Evolutionary conservation across 2,797 vertebrate species (phyloP), one percentile per base, ranked within the genome.

Genomic region (Cyclopterus lumpus): DNA sequence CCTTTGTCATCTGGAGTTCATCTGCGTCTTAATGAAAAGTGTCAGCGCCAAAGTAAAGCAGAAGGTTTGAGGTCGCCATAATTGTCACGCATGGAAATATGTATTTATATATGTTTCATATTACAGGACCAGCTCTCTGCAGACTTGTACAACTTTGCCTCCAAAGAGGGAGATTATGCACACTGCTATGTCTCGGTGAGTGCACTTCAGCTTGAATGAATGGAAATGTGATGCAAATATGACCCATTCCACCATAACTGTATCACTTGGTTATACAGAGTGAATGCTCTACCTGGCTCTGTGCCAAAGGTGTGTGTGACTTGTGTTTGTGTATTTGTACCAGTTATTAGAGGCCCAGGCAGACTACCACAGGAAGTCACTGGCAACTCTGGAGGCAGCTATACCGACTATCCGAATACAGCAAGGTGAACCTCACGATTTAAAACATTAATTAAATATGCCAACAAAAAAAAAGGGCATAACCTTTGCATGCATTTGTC

Each of bases 311-410:
- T 55, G 54, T 63, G 26, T 38, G 5, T 66, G 14, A 75, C n/a
- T 63, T 58, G 9, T 82, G 40, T 71, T 24, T 75, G 36, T 80
- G 1, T 78, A 5, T 81, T 34, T 54, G 10, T 61, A 81, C 84
- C 95, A 99, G 98, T 95, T 99, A 92, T 95, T 99, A 94, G 96
- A 98, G 94, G 95, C 97, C 84, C 98, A 99, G 95, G 98, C 98
- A 82, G 98, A 99, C 77, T 99, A 98, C 94, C 98, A 99, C 96
- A 96, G 96, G 94, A 98, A 92, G 95, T 96, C 98, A 89, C 95
- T 99, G 95, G 93, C 95, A 81, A 95, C 95, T 93, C 96, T 99
- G 94, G 98, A 99, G 93, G 95, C 94, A 85, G 95, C 96, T 89
- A 96, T 99, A 82, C 98, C 98, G 6, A 94, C 93, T 86, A 97